These are phyloP conservation scores for Mellilla xanthometata DNA, from an alignment of 2,888 invertebrate species.

Conservation along the genomic window DNA sequence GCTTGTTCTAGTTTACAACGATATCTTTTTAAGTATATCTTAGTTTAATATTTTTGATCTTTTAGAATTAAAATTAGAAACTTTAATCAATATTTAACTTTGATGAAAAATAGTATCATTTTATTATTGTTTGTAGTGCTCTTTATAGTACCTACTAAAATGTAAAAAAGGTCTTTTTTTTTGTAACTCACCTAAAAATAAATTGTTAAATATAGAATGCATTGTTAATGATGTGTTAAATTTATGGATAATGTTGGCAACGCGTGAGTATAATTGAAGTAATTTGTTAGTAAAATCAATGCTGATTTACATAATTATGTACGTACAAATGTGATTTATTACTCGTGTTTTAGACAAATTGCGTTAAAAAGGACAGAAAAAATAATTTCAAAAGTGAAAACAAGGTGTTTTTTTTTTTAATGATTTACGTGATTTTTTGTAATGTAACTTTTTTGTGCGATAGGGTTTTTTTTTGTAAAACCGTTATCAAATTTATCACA, in stretches of 20 bases:
- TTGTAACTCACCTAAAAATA: conserved; percentile 1
- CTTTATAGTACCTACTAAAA: no score
- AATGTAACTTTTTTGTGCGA: no score
- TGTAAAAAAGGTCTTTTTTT: no score
- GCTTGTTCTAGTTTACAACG: conserved; percentile 48
- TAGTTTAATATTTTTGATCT: no score
- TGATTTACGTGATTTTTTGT: no score
- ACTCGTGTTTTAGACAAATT: conserved; percentile 3
- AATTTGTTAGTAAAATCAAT: conserved; percentile 5
- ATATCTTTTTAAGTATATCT: conserved; percentile 44
- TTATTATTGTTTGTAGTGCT: no score
- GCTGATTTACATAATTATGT: neutral
- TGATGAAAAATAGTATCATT: no score
- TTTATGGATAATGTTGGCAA: neutral
- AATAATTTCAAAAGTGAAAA: neutral
- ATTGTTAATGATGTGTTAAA: conserved; percentile 4
- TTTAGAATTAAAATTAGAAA: no score
- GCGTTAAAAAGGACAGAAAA: neutral
- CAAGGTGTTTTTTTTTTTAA: no score
- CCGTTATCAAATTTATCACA: no score
- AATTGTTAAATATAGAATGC: neutral
- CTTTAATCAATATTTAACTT: no score
- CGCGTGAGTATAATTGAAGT: neutral
- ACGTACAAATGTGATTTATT: neutral
- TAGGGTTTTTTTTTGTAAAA: no score